These are phyloP conservation scores for Lamellibrachia satsuma DNA, from an alignment of 2,888 invertebrate genomes.

Conservation along the genomic window DNA sequence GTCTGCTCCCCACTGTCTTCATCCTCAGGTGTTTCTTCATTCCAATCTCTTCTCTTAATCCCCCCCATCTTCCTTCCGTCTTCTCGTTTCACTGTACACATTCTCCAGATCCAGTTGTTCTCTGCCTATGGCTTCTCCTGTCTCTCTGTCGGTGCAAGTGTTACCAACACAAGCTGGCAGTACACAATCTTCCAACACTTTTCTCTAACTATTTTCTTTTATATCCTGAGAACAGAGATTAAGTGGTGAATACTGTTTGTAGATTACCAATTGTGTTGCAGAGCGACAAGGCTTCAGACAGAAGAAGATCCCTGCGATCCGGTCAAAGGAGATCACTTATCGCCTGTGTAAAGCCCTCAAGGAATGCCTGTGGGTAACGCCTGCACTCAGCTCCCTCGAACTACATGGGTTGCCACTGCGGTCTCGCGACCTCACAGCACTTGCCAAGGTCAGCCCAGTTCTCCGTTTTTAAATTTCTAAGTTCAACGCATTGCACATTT, in stretches of 20 bases:
- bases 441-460: slow-evolving; percentile 55
- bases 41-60: no score
- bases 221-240: no score
- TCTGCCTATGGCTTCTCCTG: no score
- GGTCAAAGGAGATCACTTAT: slow-evolving; percentile 63
- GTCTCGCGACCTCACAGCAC: slow-evolving; percentile 53
- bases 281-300: neutral
- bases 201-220: no score
- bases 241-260: neutral
- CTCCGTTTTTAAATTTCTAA: neutral
- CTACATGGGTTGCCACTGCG: slow-evolving; percentile 62
- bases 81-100: no score
- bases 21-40: no score
- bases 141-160: no score
- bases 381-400: slow-evolving; percentile 56
- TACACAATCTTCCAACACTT: no score
- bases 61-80: no score
- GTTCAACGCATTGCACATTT: neutral
- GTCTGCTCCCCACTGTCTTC: no score
- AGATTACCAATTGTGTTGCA: neutral
- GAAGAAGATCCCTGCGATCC: slow-evolving; percentile 52
- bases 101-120: no score
- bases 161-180: no score
- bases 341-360: slow-evolving; percentile 60
- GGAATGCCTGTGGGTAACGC: slow-evolving; percentile 58